Conservation (phyloP, 1,140 invertebrate genomes). For the Pentalonia nigronervosa region DNA sequence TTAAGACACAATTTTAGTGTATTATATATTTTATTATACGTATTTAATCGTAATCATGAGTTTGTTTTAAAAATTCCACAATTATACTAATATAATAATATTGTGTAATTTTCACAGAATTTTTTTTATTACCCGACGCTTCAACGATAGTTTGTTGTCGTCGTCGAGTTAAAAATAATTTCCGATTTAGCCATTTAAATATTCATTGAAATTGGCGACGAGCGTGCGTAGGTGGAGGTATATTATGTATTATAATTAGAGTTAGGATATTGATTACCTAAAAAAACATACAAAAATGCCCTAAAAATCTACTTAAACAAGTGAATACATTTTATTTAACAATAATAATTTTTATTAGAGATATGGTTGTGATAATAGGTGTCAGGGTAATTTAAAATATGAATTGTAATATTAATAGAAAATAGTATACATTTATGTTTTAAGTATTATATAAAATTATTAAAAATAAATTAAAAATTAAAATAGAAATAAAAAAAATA, state of each 20-base stretch:
- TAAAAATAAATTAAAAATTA: no score
- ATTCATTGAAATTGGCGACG: background rate
- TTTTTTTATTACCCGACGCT: background rate
- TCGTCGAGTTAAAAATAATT: background rate
- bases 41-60: background rate
- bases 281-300: no score
- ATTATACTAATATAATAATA: background rate
- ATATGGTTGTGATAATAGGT: no score
- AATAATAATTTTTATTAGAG: no score
- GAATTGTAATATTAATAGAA: no score
- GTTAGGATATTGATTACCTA: no score
- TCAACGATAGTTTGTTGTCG: background rate
- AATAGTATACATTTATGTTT: no score
- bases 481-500: no score
- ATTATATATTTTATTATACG: background rate
- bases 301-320: no score
- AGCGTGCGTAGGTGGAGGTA: background rate
- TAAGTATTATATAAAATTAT: no score
- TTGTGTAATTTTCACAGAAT: background rate
- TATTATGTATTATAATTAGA: background rate
- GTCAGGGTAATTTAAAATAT: no score
- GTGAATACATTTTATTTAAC: no score
- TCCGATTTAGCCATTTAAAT: background rate
- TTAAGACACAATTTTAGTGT: background rate
- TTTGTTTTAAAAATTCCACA: background rate